These are phyloP conservation scores for Corydoras maculifer DNA, from an alignment of 2,113 vertebrate species.

Conservation along the genomic window DNA sequence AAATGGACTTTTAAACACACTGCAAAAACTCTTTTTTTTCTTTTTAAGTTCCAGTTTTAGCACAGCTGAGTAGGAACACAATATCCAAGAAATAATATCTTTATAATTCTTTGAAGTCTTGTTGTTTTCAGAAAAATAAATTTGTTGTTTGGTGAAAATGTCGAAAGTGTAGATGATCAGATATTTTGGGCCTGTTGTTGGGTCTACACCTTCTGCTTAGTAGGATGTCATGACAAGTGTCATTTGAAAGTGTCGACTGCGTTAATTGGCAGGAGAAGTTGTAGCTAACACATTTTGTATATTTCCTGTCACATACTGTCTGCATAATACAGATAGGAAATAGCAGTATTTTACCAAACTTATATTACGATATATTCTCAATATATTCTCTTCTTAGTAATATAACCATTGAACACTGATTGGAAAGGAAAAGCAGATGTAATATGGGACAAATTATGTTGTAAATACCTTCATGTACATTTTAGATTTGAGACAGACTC, in stretches of 20 bases:
- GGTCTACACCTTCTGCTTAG: slow-evolving; percentile 10
- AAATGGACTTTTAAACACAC: no score
- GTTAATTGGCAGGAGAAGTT: slow-evolving; percentile 34
- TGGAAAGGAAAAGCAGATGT: neutral
- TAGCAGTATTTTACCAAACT: slow-evolving; percentile 1
- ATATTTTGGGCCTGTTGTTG: slow-evolving; percentile 15
- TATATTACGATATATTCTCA: neutral
- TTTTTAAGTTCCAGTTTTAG: no score
- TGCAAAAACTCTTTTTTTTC: no score
- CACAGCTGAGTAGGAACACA: no score
- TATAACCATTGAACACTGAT: neutral
- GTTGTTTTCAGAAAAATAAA: slow-evolving; percentile 5
- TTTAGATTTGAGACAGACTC: no score
- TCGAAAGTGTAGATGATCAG: slow-evolving; percentile 22
- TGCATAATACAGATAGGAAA: slow-evolving; percentile 10
- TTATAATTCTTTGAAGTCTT: no score
- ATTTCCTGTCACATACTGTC: slow-evolving; percentile 5
- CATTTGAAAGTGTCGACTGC: slow-evolving; percentile 9
- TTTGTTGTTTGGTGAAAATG: slow-evolving; percentile 1
- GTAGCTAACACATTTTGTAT: slow-evolving; percentile 1
- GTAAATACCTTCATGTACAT: no score
- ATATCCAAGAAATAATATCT: no score
- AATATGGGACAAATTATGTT: no score
- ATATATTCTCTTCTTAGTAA: slow-evolving; percentile 1
- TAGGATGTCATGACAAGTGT: slow-evolving; percentile 33